Evolutionary conservation across 2,797 vertebrate genomes (phyloP).

Genomic region (Alcedo atthis): DNA sequence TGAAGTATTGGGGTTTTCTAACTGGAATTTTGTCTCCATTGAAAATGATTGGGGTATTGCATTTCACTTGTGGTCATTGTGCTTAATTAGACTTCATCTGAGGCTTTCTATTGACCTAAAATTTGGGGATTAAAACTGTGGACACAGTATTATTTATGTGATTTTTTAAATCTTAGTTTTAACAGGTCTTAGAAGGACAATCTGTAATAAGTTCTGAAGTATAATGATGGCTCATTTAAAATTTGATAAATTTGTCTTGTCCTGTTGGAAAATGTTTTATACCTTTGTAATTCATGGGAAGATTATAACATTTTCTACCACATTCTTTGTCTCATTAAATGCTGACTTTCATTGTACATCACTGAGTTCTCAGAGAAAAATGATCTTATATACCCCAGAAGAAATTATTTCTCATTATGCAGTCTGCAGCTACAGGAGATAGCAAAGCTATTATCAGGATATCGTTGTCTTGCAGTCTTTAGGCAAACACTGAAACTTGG

Average conservation of each 20-base stretch:
- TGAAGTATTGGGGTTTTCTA: neutral
- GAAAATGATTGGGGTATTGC: neutral
- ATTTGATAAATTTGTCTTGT: neutral
- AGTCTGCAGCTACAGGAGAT: neutral
- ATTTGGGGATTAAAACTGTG: neutral
- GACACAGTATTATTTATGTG: neutral
- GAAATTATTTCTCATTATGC: neutral
- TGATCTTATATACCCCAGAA: neutral
- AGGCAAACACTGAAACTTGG: neutral
- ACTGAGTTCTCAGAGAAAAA: neutral
- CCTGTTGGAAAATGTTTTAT: neutral
- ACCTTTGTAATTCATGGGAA: neutral
- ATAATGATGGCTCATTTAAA: slow-evolving; percentile 14
- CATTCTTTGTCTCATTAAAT: slow-evolving; percentile 22
- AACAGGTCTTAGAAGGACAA: neutral
- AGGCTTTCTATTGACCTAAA: neutral
- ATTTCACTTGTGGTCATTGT: neutral
- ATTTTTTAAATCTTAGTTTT: slow-evolving; percentile 26
- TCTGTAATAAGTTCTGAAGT: neutral
- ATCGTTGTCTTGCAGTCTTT: neutral
- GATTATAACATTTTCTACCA: neutral
- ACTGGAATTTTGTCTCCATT: neutral
- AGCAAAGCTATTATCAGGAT: neutral
- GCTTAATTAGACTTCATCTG: neutral
- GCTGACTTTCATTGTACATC: slow-evolving; percentile 11